Percentiles rank a stretch among this genome's conserved stretches.
phyloP scores from a whole-genome alignment of 2,888 invertebrate species.

The Dicyrtoma fusca region DNA sequence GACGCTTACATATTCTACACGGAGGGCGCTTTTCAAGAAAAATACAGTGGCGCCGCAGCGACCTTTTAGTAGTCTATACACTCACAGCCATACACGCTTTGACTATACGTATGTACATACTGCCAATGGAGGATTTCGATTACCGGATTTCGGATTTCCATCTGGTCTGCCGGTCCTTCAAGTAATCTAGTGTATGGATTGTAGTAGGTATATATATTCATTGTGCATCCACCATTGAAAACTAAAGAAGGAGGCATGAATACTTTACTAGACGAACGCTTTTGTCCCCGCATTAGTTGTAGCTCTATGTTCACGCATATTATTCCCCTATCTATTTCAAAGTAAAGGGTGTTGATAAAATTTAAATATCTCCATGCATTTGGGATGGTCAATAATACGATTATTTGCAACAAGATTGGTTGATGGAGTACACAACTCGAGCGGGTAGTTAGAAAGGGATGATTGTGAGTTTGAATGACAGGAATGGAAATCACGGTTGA shows the following conservation, averaged over 20 bases:
- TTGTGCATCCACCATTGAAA: background rate
- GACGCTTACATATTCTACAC: no score
- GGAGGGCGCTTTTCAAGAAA: no score
- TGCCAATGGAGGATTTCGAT: no score
- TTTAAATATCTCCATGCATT: constrained; percentile 16
- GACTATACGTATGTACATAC: no score
- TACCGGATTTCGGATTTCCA: no score
- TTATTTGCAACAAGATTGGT: background rate
- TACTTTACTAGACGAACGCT: background rate
- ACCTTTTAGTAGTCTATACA: no score
- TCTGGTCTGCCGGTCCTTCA: no score
- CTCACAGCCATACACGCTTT: no score
- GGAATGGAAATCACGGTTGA: constrained; percentile 26
- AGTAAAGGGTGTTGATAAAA: constrained; percentile 29
- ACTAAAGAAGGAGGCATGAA: background rate
- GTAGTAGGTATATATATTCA: no score
- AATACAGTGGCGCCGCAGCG: no score
- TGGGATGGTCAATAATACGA: constrained; percentile 27
- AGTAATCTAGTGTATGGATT: no score
- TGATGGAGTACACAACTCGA: background rate
- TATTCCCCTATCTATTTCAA: constrained; percentile 1
- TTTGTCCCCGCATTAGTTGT: background rate
- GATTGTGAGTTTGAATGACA: constrained; percentile 21
- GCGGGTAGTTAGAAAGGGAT: background rate
- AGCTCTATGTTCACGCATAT: background rate